Conservation (phyloP, 2,797 vertebrate species). For the Coreius guichenoti region DNA sequence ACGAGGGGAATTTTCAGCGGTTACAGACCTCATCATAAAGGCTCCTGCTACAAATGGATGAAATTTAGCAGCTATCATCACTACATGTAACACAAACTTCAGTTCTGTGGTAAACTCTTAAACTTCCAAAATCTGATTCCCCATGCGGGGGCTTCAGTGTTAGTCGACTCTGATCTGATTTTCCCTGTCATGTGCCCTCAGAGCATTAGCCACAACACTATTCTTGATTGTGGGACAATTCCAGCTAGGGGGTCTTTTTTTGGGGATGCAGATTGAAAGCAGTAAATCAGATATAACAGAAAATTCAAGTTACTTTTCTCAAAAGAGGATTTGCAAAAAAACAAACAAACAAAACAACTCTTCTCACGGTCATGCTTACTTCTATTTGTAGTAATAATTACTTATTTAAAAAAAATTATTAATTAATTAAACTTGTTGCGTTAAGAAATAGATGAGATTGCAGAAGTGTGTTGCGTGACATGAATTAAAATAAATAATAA, state of each 20-base stretch:
- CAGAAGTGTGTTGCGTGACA: too few relatives aligned
- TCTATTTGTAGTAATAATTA: neutral
- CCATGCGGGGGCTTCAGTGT: neutral
- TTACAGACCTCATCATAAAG: neutral
- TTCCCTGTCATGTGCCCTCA: conserved; percentile 4
- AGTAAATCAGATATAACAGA: neutral
- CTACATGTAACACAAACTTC: neutral
- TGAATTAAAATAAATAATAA: too few relatives aligned
- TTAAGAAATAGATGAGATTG: too few relatives aligned
- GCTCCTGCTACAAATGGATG: neutral
- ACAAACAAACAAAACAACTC: neutral
- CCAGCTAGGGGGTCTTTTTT: neutral
- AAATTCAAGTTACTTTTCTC: neutral
- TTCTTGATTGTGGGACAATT: neutral
- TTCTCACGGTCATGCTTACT: neutral
- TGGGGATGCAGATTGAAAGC: neutral
- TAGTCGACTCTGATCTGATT: conserved; percentile 5
- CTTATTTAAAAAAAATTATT: too few relatives aligned
- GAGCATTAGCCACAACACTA: neutral
- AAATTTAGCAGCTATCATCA: neutral
- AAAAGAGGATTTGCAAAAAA: too few relatives aligned
- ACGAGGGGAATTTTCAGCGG: neutral
- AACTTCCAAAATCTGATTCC: neutral
- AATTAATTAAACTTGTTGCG: too few relatives aligned
- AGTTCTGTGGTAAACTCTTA: neutral